A percentile compares a stretch with the other conserved stretches of the same genome.
Evolutionary conservation across 2,113 vertebrate species (phyloP).

Genomic region (Oreochromis niloticus): DNA sequence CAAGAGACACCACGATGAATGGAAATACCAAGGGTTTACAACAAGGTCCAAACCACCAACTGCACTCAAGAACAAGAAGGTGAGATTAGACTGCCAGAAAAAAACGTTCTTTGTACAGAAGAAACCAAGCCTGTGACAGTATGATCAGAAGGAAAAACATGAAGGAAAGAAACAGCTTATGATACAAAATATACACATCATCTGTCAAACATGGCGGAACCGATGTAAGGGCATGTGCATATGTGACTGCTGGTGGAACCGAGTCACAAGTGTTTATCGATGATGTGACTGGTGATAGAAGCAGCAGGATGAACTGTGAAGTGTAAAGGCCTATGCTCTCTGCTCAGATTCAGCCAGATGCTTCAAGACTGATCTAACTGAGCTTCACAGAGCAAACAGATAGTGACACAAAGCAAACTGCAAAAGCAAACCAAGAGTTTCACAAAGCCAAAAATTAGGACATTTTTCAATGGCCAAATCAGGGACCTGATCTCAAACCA

Average conservation of each 20-base stretch:
- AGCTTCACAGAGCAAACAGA: background rate
- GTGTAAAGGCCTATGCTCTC: background rate
- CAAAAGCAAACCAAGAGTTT: background rate
- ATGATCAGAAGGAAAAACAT: background rate
- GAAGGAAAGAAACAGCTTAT: background rate
- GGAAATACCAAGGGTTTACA: background rate
- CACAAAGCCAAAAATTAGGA: background rate
- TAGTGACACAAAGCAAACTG: background rate
- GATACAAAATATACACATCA: background rate
- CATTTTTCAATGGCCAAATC: background rate
- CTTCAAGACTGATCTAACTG: background rate
- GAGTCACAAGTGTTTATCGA: background rate
- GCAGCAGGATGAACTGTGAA: background rate
- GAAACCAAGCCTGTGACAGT: background rate
- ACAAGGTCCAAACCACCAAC: background rate
- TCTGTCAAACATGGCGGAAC: background rate
- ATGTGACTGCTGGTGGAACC: background rate
- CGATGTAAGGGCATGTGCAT: background rate
- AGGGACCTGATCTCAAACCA: background rate
- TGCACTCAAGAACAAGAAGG: background rate
- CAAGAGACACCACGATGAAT: accelerated
- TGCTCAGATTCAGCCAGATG: background rate
- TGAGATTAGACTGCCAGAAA: background rate
- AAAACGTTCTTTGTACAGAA: background rate
- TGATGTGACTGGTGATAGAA: background rate